Base-by-base conservation (phyloP, 2,888 invertebrate species). In the Ischnus inquisitorius region DNA sequence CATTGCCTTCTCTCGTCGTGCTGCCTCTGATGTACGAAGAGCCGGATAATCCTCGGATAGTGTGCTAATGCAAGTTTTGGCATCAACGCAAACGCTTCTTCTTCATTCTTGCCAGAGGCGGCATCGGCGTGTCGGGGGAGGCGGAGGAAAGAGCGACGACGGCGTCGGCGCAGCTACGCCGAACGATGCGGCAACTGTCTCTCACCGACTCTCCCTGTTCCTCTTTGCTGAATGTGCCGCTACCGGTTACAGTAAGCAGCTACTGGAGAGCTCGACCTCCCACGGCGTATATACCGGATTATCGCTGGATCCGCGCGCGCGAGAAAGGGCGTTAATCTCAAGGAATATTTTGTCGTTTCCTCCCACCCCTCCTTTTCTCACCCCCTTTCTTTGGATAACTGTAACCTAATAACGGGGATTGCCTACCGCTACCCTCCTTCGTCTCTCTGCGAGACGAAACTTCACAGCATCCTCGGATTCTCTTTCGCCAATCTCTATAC, bases 61-160 rank as follows among this genome's bases (percentile, higher is more conserved):
- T 87, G 90, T 89, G 90, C 90, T 92, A 92, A 92, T 92, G 91
- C 91, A 91, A 92, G 89, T 92, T 92, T 91, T 92, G 92, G 92
- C 92, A 91, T 90, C 88, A 89, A 89, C 90, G 89, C 89, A 88
- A 90, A 87, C 89, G 82, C 91, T 91, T 91, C 90, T 90, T 90
- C 89, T 90, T 91, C 89, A 90, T 91, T 91, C 89, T 91, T 90
- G 88, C 86, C 87, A 80, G 80, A 82, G 84, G 84, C 84, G 65
- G 79, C 78, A 67, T 51, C 67, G 80, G 82, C 67, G 85, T 81
- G n/a, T n/a, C n/a, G 62, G 77, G 34, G 34, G 34, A 8, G 34
- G 74, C 71, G 69, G 82, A 81, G 65, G 46, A 62, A 79, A 74
- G 54, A 34, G 34, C 34, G 8, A 6, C 34, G 34, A 57, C 65